Evolutionary conservation across 37 sponge, comb jelly and placozoan genomes (phyloP), one percentile per base, ranked within the genome.

Genomic region (Cliona cf. orientalis): DNA sequence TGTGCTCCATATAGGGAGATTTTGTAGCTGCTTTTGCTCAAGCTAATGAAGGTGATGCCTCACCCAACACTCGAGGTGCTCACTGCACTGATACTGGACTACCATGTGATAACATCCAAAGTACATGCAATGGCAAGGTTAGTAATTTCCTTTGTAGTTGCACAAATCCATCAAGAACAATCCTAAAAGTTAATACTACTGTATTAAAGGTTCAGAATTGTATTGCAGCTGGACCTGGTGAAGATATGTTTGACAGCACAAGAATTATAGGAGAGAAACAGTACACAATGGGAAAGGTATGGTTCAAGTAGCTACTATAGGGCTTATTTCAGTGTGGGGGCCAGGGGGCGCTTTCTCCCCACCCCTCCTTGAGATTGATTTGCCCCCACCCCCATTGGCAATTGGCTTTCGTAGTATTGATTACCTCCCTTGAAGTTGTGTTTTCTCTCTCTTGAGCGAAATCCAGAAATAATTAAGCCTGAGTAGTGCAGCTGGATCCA

Each of bases 201-300:
- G 22, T 58, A n/a, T 29, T 38, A 1, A 46, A 88, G 92, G 82
- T 72, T 74, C 86, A 92, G 80, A 12, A 68, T 42, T 93, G 93
- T 66, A 66, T 81, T 23, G 88, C 87, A 11, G 46, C 62, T 76
- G 97, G 94, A 40, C 97, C 97, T 46, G 96, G 96, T 12, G 79
- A 83, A 46, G 90, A 95, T 75, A 95, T 95, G 93, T 72, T 92
- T 55, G 96, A 95, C 67, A 95, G 96, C 82, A 95, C 93, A n/a
- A 74, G 75, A 39, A 95, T 95, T 38, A 95, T 95, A 59, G 96
- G 86, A 63, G 73, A 81, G 65, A 89, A 80, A 46, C 93, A 93
- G 74, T 93, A 44, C 64, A 46, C 72, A 14, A 61, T 53, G 46
- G 93, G 71, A 6, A 79, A 85, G 74, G 90, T 89, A 38, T 39